These are phyloP conservation scores for Lithosia quadra DNA, from an alignment of 2,888 invertebrate species.

Conservation along the genomic window DNA sequence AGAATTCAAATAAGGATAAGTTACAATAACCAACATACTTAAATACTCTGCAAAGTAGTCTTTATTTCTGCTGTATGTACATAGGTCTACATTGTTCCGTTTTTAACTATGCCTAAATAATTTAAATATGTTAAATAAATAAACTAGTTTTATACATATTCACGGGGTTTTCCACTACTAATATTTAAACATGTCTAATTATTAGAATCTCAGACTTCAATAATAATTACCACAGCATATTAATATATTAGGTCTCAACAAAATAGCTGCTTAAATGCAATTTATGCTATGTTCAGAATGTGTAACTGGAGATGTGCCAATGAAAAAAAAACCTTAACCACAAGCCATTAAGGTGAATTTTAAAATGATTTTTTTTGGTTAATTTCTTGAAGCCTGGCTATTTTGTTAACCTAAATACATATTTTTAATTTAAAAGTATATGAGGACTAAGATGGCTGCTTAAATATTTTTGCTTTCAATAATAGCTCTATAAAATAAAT, in stretches of 20 bases:
- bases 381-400: no score
- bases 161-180: neutral
- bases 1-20: neutral
- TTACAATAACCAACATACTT: neutral
- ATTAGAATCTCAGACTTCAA: conserved; percentile 32
- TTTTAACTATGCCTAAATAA: neutral
- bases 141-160: neutral
- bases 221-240: neutral
- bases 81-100: neutral
- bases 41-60: neutral
- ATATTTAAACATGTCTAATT: neutral
- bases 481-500: conserved; percentile 77
- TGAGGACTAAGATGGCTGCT: no score
- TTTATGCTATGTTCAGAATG: neutral
- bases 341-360: no score
- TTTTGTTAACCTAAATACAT: no score
- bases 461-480: conserved; percentile 57
- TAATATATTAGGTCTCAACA: neutral
- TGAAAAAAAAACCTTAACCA: neutral
- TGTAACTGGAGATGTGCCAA: neutral
- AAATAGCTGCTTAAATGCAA: neutral
- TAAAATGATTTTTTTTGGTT: no score
- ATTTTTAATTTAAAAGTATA: conserved; percentile 12
- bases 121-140: neutral
- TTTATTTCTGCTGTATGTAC: neutral